phyloP scores from a whole-genome alignment of 1,140 invertebrate genomes.

The Charaxes varanes region DNA sequence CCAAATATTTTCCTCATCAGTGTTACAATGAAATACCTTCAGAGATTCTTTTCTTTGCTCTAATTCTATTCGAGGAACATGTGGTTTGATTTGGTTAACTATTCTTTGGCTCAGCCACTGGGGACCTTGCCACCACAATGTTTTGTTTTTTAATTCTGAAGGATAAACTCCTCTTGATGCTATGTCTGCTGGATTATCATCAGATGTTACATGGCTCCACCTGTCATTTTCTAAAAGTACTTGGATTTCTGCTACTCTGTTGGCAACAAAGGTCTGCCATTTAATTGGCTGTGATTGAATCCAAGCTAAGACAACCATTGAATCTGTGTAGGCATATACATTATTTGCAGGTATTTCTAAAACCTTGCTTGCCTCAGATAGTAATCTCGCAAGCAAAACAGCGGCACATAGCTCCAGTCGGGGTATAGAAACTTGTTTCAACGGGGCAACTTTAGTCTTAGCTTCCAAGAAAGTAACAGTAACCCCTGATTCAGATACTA shows the following conservation, averaged over 20 bases:
- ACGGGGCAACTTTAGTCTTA: slow-evolving; percentile 31
- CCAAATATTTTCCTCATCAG: slow-evolving; percentile 8
- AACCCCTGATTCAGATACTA: slow-evolving; percentile 21
- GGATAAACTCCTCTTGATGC: slow-evolving; percentile 40
- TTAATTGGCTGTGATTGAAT: slow-evolving; percentile 23
- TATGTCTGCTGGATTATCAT: slow-evolving; percentile 49
- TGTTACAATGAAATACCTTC: slow-evolving; percentile 4
- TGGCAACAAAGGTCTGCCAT: slow-evolving; percentile 45
- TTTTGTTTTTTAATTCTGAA: slow-evolving; percentile 9
- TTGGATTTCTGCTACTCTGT: slow-evolving; percentile 50
- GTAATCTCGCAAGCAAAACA: slow-evolving; percentile 27
- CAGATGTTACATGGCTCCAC: slow-evolving; percentile 38
- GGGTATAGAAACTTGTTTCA: slow-evolving; percentile 26
- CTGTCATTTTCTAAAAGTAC: slow-evolving; percentile 24
- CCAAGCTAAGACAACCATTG: slow-evolving; percentile 32
- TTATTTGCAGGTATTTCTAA: slow-evolving; percentile 31
- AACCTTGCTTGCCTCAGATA: slow-evolving; percentile 9
- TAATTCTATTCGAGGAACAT: slow-evolving; percentile 18
- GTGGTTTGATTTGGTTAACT: neutral
- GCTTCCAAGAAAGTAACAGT: slow-evolving; percentile 16
- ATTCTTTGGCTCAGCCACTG: slow-evolving; percentile 14
- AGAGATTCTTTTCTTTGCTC: slow-evolving; percentile 16
- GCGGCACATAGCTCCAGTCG: slow-evolving; percentile 45
- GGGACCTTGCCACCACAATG: slow-evolving; percentile 23
- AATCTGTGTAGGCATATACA: slow-evolving; percentile 52